Evolutionary conservation across 2,888 invertebrate species (phyloP).

Genomic region (Pharmacophagus antenor): DNA sequence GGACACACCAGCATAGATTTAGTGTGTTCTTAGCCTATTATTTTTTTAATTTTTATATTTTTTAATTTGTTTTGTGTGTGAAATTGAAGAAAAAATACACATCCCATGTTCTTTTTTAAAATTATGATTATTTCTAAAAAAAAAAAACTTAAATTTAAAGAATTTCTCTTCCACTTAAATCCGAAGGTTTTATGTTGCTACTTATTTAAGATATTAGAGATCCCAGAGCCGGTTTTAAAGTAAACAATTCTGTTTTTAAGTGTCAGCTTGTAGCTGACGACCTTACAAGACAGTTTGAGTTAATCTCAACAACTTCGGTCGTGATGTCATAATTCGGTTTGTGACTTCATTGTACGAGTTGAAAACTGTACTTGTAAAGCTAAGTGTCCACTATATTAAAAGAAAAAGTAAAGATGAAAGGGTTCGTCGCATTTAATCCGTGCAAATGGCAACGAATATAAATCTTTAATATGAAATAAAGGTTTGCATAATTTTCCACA

Average conservation of each 20-base stretch:
- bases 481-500: too few relatives aligned
- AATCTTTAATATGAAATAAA: too few relatives aligned
- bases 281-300: constrained; percentile 28
- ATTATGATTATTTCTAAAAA: too few relatives aligned
- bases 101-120: too few relatives aligned
- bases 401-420: neutral
- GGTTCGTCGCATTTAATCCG: neutral
- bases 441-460: neutral
- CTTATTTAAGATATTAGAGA: constrained; percentile 18
- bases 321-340: constrained; percentile 32
- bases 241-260: constrained; percentile 33
- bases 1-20: constrained; percentile 43
- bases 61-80: neutral
- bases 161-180: neutral
- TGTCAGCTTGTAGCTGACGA: constrained; percentile 25
- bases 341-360: neutral
- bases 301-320: constrained; percentile 26
- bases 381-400: neutral
- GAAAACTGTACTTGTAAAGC: neutral
- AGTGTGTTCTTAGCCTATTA: neutral
- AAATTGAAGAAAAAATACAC: too few relatives aligned
- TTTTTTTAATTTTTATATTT: neutral
- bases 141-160: neutral
- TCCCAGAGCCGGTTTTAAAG: constrained; percentile 33
- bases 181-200: constrained; percentile 8